phyloP scores from a whole-genome alignment of 1,140 invertebrate species.

The Triops cancriformis region DNA sequence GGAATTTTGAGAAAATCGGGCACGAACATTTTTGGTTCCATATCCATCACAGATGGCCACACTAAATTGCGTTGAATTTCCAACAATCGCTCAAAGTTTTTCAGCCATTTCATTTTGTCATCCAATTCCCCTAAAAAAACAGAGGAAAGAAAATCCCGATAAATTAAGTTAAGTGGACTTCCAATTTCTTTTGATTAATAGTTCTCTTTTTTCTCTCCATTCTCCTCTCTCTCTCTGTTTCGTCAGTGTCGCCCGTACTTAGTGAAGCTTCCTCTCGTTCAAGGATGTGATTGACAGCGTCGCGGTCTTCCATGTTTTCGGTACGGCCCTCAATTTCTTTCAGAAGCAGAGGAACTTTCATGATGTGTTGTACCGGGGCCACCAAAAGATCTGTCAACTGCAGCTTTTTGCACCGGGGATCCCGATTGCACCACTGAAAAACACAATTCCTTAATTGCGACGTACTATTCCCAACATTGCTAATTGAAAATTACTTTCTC shows the following conservation, averaged over 20 bases:
- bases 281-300: conserved; percentile 48
- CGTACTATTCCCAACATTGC: neutral
- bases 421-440: conserved; percentile 50
- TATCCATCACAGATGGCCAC: conserved; percentile 56
- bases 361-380: conserved; percentile 59
- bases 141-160: conserved; percentile 15
- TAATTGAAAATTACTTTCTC: conserved; percentile 46
- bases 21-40: conserved; percentile 55
- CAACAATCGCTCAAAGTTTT: conserved; percentile 60
- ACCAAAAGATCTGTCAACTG: conserved; percentile 57
- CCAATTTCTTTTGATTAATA: neutral
- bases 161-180: neutral
- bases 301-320: conserved; percentile 45
- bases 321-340: conserved; percentile 53
- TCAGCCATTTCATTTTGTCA: conserved; percentile 63
- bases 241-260: conserved; percentile 43
- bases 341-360: conserved; percentile 56
- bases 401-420: conserved; percentile 53
- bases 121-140: conserved; percentile 51
- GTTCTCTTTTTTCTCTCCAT: neutral
- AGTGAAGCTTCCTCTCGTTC: conserved; percentile 54
- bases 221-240: conserved; percentile 7
- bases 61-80: conserved; percentile 58
- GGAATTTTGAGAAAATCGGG: conserved; percentile 48
- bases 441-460: conserved; percentile 15